phyloP scores from a whole-genome alignment of 2,797 vertebrate genomes.

The Potorous gilbertii region DNA sequence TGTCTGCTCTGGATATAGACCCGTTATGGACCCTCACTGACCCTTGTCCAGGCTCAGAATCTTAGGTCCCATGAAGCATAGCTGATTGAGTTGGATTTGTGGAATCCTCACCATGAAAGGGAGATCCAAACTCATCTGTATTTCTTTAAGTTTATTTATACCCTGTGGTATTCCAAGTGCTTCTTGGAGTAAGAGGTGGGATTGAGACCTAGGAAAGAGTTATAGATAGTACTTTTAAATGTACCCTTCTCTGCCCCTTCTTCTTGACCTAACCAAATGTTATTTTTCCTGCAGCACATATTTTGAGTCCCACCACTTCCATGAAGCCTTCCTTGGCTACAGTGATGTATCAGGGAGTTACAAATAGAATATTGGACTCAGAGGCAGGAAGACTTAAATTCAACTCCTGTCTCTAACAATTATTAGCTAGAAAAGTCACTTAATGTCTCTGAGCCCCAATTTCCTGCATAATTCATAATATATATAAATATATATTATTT shows the following conservation, averaged over 20 bases:
- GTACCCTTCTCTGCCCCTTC: background rate
- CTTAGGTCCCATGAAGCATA: background rate
- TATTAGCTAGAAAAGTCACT: background rate
- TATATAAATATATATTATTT: too few relatives aligned
- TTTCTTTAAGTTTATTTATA: background rate
- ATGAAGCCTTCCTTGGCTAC: background rate
- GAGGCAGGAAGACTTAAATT: background rate
- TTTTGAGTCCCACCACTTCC: background rate
- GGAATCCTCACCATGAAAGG: background rate
- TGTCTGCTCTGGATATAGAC: background rate
- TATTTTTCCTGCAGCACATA: background rate
- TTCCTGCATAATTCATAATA: too few relatives aligned
- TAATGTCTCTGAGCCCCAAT: background rate
- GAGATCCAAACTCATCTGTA: background rate
- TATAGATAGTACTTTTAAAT: background rate
- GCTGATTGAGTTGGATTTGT: background rate
- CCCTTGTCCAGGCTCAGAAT: background rate
- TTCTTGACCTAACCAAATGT: background rate
- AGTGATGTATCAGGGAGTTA: background rate
- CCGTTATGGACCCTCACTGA: background rate
- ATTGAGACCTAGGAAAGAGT: background rate
- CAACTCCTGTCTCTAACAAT: background rate
- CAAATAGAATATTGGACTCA: background rate
- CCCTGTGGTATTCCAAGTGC: background rate
- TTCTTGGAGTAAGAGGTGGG: background rate